Evolutionary conservation across 2,113 vertebrate genomes (phyloP), one percentile per base, ranked within the genome.

Genomic region (Crotophaga sulcirostris): DNA sequence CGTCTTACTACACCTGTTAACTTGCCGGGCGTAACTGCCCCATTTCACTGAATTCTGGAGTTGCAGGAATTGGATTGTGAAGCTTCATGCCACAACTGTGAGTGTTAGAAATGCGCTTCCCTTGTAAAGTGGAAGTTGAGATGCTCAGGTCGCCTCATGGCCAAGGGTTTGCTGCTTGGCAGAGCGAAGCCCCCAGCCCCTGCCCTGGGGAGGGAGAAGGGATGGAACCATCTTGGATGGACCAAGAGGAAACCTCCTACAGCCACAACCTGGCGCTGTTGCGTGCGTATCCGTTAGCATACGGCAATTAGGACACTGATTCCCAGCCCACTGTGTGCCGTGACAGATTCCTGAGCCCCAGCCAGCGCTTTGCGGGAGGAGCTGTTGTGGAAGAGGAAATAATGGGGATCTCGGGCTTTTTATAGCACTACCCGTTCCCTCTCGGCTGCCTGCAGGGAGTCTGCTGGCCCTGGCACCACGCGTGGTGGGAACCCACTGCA

Each of bases 261-360:
- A 66, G 72, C 68, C 2, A 1, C 33, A 63, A 12, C 55, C 66
- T 82, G 7, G 0, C 3, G 1, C 66, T 52, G 69, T 67, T 68
- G 16, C 7, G 0, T 45, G 62, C 10, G 18, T 88, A 29, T 84
- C 87, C 49, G 58, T 38, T 63, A 80, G 68, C 90, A 96, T 34
- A 78, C 4, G 3, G 79, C 75, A 84, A 70, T 95, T 93, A 91
- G 86, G 72, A 79, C 87, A 80, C 77, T 86, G 91, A 34, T 77
- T 91, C 89, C 80, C 86, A 93, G 79, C 91, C 59, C 40, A 7
- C 88, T 78, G 79, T 66, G 85, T 34, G 84, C 89, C 8, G 0
- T 96, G 97, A 95, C 93, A 95, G 94, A 90, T 95, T 96, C 47
- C 91, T 96, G 95, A 95, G 92, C 63, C 52, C 74, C 80, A 77